phyloP scores from a whole-genome alignment of 2,113 vertebrate species.

The Cyphomyrus plagiostoma region DNA sequence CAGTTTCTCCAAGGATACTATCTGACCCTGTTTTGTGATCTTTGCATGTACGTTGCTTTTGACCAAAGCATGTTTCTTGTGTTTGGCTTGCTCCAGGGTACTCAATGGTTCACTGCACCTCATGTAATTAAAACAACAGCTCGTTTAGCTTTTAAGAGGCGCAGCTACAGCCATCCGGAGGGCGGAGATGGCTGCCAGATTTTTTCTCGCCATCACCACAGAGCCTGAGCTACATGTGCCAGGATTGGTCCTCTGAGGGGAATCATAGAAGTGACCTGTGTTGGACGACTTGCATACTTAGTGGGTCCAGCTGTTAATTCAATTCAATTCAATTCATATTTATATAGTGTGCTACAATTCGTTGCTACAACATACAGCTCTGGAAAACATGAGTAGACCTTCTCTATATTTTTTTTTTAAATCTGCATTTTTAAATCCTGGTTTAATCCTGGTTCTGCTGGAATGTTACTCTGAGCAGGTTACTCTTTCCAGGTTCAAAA shows the following conservation, averaged over 20 bases:
- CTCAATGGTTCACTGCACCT: slow-evolving; percentile 38
- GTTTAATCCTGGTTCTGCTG: too few species aligned
- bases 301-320: neutral
- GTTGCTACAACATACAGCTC: too few species aligned
- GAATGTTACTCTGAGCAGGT: too few species aligned
- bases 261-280: neutral
- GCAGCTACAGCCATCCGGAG: neutral
- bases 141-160: slow-evolving; percentile 26
- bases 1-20: neutral
- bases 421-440: too few species aligned
- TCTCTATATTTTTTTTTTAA: too few species aligned
- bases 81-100: neutral
- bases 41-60: neutral
- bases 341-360: neutral
- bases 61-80: neutral
- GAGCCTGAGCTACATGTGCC: neutral
- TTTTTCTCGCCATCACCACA: neutral
- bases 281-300: neutral
- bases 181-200: neutral
- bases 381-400: too few species aligned
- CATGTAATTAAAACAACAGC: slow-evolving; percentile 43
- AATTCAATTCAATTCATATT: neutral
- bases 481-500: too few species aligned
- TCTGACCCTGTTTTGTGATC: neutral
- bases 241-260: neutral